Evolutionary conservation across 2,797 vertebrate genomes (phyloP).

Genomic region (Periophthalmus magnuspinnatus): DNA sequence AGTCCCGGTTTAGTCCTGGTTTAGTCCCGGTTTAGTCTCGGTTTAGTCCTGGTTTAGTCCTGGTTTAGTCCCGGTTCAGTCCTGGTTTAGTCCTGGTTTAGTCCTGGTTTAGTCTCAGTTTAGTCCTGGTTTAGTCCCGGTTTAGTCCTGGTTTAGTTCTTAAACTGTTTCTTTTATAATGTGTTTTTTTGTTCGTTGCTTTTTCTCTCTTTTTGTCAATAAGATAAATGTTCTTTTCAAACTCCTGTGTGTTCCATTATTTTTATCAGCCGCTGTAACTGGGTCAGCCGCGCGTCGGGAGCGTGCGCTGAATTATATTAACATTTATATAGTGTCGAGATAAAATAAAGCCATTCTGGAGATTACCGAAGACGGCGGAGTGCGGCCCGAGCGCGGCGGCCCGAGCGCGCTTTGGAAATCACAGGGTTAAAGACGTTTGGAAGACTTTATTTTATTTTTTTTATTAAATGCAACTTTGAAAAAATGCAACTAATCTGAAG

Average conservation of each 20-base stretch:
- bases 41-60: too few relatives aligned
- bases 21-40: too few relatives aligned
- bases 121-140: too few relatives aligned
- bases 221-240: slow-evolving; percentile 32
- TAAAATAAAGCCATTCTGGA: slow-evolving; percentile 3
- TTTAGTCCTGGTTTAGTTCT: too few relatives aligned
- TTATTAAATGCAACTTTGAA: too few relatives aligned
- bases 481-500: too few relatives aligned
- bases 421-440: neutral
- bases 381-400: neutral
- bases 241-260: slow-evolving; percentile 18
- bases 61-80: too few relatives aligned
- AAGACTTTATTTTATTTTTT: too few relatives aligned
- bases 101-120: too few relatives aligned
- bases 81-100: neutral
- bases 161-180: slow-evolving; percentile 24
- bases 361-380: neutral
- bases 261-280: slow-evolving; percentile 2
- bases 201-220: slow-evolving; percentile 44
- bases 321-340: slow-evolving; percentile 1
- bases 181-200: slow-evolving; percentile 56
- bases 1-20: too few relatives aligned
- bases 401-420: neutral
- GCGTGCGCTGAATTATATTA: neutral
- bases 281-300: neutral